Percentiles rank a stretch among this genome's conserved stretches.
Conservation (phyloP, 2,888 invertebrate genomes). For the Heteromurus nitidus region DNA sequence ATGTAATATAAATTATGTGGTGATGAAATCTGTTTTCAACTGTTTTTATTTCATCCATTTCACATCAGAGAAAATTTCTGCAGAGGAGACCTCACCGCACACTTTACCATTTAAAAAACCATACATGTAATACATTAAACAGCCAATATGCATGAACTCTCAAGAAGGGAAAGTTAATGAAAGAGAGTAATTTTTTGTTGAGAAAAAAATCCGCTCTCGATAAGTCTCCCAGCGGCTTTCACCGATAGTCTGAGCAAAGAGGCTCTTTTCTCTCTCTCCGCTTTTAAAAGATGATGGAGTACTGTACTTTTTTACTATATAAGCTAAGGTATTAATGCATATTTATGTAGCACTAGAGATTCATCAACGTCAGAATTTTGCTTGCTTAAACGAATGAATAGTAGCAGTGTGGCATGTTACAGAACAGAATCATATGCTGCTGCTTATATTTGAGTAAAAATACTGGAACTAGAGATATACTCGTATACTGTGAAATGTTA, state of each 20-base stretch:
- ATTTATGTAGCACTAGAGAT: background rate
- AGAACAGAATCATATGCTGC: background rate
- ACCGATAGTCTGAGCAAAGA: slow-evolving; percentile 13
- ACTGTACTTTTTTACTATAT: background rate
- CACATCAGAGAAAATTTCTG: background rate
- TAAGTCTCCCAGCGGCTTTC: slow-evolving; percentile 51
- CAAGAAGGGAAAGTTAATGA: slow-evolving; percentile 37
- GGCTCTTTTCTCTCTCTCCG: slow-evolving; percentile 9
- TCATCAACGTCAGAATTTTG: too few relatives aligned
- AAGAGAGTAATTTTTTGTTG: slow-evolving; percentile 44
- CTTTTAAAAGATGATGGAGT: background rate
- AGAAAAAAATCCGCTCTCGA: slow-evolving; percentile 52
- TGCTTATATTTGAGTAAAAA: too few relatives aligned
- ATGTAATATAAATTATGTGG: slow-evolving; percentile 58
- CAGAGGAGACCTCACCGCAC: background rate
- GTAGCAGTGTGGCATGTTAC: too few relatives aligned
- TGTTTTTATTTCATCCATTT: slow-evolving; percentile 21
- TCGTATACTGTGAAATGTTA: too few relatives aligned
- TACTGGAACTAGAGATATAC: too few relatives aligned
- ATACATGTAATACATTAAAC: background rate
- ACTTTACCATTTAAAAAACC: background rate
- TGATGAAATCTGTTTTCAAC: slow-evolving; percentile 60
- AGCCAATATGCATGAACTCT: background rate
- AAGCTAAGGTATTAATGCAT: background rate
- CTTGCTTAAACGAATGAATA: too few relatives aligned